A percentile compares a stretch with the other conserved stretches of the same genome.
Conservation (phyloP, 64 coral and sea anemone genomes). For the Pocillopora verrucosa region DNA sequence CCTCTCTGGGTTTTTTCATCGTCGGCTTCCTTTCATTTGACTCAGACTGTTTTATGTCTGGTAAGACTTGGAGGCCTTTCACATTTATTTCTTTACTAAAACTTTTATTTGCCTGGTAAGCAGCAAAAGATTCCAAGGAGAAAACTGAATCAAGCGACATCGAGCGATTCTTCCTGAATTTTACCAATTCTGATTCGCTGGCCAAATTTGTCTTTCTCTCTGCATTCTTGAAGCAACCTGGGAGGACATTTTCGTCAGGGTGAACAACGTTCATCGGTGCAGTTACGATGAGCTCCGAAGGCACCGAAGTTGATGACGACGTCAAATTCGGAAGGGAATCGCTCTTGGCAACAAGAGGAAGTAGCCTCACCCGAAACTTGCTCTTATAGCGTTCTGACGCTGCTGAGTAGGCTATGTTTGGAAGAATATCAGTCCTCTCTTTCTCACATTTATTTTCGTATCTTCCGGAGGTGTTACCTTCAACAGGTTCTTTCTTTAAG, state of each 20-base stretch:
- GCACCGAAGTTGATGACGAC: background rate
- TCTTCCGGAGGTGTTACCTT: background rate
- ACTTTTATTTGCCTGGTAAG: background rate
- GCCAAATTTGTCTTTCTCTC: background rate
- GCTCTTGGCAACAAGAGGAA: conserved; percentile 43
- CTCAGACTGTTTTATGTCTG: background rate
- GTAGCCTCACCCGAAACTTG: conserved; percentile 58
- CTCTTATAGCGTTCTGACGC: conserved; percentile 48
- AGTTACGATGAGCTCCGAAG: conserved; percentile 15
- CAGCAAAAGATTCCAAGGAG: background rate
- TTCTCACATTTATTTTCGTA: background rate
- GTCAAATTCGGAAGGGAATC: conserved; percentile 50
- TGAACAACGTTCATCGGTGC: background rate
- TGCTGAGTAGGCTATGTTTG: background rate
- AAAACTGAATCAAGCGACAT: conserved; percentile 56
- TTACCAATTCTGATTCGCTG: background rate
- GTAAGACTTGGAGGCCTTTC: conserved; percentile 43
- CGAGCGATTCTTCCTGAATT: conserved; percentile 1
- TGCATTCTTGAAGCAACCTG: background rate
- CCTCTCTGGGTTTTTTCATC: background rate
- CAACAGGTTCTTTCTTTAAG: background rate
- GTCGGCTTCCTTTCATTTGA: background rate
- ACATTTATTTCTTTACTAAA: conserved; percentile 19
- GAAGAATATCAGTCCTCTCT: background rate
- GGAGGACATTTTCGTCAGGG: background rate